These are phyloP conservation scores for Dromococcyx pavoninus DNA, from an alignment of 2,797 vertebrate genomes.

Conservation along the genomic window DNA sequence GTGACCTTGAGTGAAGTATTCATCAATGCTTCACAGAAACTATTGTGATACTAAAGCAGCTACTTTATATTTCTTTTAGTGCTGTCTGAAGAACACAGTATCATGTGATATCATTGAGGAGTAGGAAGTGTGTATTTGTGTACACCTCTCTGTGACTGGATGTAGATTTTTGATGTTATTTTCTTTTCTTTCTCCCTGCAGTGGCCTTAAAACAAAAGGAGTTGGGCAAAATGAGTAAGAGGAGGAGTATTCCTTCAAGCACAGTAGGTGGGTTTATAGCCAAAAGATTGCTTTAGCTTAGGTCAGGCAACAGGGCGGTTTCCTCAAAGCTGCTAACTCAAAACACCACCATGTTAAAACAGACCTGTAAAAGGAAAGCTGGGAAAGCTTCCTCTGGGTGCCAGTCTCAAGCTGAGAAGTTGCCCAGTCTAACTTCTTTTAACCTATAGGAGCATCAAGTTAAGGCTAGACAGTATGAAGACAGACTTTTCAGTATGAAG, in stretches of 20 bases:
- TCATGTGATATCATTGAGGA: not conserved
- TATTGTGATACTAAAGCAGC: not conserved
- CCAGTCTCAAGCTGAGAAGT: not conserved
- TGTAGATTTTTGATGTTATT: not conserved
- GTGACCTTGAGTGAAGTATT: not conserved
- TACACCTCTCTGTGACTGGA: not conserved
- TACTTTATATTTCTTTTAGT: not conserved
- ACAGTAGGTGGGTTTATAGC: not conserved
- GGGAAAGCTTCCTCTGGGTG: not conserved
- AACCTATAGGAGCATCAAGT: not conserved
- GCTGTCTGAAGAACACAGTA: not conserved
- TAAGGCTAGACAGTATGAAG: not conserved
- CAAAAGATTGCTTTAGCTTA: not conserved
- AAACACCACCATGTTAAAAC: not conserved
- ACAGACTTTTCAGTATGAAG: not conserved
- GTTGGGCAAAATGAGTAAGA: not conserved
- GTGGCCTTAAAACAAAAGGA: not conserved
- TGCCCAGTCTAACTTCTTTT: not conserved
- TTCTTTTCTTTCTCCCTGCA: rapidly evolving
- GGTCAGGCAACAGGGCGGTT: not conserved
- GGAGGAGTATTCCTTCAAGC: not conserved
- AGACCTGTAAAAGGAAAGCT: not conserved
- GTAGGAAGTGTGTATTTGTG: not conserved
- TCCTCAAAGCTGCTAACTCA: not conserved
- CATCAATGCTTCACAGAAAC: not conserved